A percentile compares a stretch with the other conserved stretches of the same genome.
Evolutionary conservation across 2,888 invertebrate species (phyloP).

Genomic region (Leptinotarsa rubiginosa): DNA sequence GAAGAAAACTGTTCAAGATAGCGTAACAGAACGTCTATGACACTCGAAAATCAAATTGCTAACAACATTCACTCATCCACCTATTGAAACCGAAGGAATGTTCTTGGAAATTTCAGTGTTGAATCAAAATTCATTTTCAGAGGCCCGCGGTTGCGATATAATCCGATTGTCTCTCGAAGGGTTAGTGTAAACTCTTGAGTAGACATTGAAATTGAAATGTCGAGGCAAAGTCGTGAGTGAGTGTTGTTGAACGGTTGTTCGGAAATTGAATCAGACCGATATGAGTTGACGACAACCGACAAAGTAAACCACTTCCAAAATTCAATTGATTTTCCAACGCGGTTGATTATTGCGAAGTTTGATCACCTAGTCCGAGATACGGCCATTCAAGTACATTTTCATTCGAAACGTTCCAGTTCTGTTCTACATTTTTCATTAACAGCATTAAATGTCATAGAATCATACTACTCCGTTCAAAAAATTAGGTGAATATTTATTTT

Average conservation of each 20-base stretch:
- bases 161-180: neutral
- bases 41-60: neutral
- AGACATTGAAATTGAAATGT: slow-evolving; percentile 21
- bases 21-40: too few species aligned
- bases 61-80: neutral
- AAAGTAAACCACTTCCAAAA: slow-evolving; percentile 25
- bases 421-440: too few species aligned
- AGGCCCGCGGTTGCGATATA: neutral
- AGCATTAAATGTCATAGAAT: too few species aligned
- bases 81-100: neutral
- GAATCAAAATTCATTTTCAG: neutral
- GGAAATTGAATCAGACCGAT: slow-evolving; percentile 28
- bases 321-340: slow-evolving; percentile 16
- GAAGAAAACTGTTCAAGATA: too few species aligned
- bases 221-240: slow-evolving; percentile 23
- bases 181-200: slow-evolving; percentile 3
- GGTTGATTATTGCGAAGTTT: neutral
- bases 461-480: too few species aligned
- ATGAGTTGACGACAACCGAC: slow-evolving; percentile 25
- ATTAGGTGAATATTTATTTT: too few species aligned
- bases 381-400: too few species aligned
- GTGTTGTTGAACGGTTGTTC: slow-evolving; percentile 28
- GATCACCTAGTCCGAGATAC: too few species aligned
- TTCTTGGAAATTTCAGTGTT: neutral
- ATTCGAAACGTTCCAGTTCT: too few species aligned